A percentile compares a stretch with the other conserved stretches of the same genome.
phyloP scores from a whole-genome alignment of 2,888 invertebrate species.

The Aphelenchoides bicaudatus region DNA sequence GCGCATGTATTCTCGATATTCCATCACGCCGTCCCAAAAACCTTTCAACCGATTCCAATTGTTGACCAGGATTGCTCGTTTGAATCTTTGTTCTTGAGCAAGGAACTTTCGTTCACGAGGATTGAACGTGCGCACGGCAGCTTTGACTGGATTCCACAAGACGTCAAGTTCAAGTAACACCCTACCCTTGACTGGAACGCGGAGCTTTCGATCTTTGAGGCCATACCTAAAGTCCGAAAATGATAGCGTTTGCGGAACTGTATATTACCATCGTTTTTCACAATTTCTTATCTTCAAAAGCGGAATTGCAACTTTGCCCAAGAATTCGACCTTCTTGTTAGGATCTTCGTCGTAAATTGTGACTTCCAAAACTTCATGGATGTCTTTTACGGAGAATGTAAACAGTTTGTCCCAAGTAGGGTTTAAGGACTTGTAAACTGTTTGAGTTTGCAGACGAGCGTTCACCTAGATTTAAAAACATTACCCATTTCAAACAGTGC shows the following conservation, averaged over 20 bases:
- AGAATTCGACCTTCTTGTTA: conserved; percentile 87
- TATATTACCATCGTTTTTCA: conserved; percentile 18
- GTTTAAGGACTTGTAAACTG: conserved; percentile 91
- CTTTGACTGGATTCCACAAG: conserved; percentile 81
- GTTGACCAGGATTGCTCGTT: conserved; percentile 84
- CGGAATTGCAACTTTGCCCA: conserved; percentile 86
- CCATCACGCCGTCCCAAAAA: conserved; percentile 81
- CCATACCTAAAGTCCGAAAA: conserved; percentile 93
- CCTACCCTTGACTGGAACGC: conserved; percentile 85
- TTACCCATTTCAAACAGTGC: too few relatives aligned
- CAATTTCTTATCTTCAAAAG: conserved; percentile 65
- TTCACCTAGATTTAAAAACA: too few relatives aligned
- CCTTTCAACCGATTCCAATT: conserved; percentile 87
- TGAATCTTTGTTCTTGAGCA: conserved; percentile 89
- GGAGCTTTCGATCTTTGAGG: conserved; percentile 88
- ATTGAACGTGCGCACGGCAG: conserved; percentile 85
- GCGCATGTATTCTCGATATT: conserved; percentile 83
- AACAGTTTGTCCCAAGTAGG: conserved; percentile 99
- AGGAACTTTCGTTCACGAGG: conserved; percentile 92
- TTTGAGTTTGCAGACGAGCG: conserved; percentile 89
- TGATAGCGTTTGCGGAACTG: conserved; percentile 82
- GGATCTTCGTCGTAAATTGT: conserved; percentile 93
- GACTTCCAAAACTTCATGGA: conserved; percentile 85
- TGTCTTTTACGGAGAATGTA: conserved; percentile 79
- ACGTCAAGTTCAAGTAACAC: conserved; percentile 86